Percentiles rank a stretch among this genome's conserved stretches.
phyloP scores from a whole-genome alignment of 2,113 vertebrate genomes.

The Poeciliopsis retropinna region DNA sequence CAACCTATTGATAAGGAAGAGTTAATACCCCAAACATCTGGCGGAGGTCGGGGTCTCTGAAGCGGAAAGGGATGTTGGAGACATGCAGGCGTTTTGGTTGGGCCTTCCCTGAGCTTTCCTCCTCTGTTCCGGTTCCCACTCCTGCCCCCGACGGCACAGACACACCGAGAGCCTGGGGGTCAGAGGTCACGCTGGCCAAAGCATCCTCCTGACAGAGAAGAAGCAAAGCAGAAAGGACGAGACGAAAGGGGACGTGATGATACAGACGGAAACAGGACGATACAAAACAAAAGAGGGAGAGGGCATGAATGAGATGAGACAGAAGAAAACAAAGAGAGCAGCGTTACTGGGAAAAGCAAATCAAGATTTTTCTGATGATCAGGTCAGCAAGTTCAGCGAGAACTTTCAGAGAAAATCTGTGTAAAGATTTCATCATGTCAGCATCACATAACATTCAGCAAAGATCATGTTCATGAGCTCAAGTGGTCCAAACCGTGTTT shows the following conservation, averaged over 20 bases:
- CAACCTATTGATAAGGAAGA: not conserved
- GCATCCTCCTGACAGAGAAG: conserved; percentile 73
- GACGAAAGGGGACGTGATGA: conserved; percentile 27
- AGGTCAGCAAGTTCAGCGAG: conserved; percentile 20
- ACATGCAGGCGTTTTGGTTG: conserved; percentile 85
- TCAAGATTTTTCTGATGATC: conserved; percentile 26
- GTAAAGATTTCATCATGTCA: conserved; percentile 32
- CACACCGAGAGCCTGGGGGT: conserved; percentile 75
- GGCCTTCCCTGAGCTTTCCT: conserved; percentile 78
- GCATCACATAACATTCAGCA: conserved; percentile 67
- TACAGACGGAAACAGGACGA: conserved; percentile 37
- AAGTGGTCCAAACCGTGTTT: conserved; percentile 77
- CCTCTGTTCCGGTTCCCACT: conserved; percentile 75
- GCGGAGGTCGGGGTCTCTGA: conserved; percentile 84
- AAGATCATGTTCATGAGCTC: conserved; percentile 54
- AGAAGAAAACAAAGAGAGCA: conserved; percentile 35
- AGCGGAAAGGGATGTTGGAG: conserved; percentile 85
- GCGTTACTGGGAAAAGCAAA: conserved; percentile 54
- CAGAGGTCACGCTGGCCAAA: conserved; percentile 76
- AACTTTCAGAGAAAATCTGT: conserved; percentile 25
- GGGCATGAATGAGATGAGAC: conserved; percentile 42
- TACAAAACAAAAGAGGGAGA: conserved; percentile 46
- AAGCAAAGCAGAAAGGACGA: conserved; percentile 23
- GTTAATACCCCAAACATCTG: conserved; percentile 85
- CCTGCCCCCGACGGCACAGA: conserved; percentile 71